Evolutionary conservation across 2,113 vertebrate species (phyloP), one percentile per base, ranked within the genome.

Genomic region (Hippocampus zosterae): DNA sequence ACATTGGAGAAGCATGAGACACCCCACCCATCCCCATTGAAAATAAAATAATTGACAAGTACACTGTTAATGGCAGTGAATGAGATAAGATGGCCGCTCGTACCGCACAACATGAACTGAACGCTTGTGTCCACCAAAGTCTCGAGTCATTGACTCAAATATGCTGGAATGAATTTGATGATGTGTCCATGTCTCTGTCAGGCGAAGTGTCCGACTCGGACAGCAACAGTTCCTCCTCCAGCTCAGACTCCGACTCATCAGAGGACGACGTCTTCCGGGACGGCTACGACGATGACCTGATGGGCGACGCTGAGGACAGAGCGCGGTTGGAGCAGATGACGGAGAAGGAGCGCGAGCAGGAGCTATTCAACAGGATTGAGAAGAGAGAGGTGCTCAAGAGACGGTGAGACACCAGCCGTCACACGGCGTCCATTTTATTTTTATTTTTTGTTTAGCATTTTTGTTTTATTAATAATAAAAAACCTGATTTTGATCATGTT

Each of bases 311-410:
- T 19, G 97, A 98, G 84, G 97, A 99, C 80, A 71, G 97, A 74
- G 95, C 97, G 65, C 93, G 97, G 1, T 91, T 99, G 81, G 96
- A 98, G 72, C 96, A 99, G 91, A 99, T 99, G 97, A 98, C 97
- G 0, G 97, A 99, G 86, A 99, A 99, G 75, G 97, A 99, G 83
- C 87, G 97, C 37, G 97, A 99, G 33, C 97, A 99, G 75, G 97
- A 99, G 74, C 92, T 99, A 25, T 99, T 98, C 84, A 99, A 99
- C 79, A 90, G 97, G 74, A 98, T 99, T 67, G 97, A 98, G 87
- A 99, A 99, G 82, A 91, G 97, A 88, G 97, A 99, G 88, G 97
- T 99, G 81, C 90, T 99, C 8, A 98, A 98, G 84, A 96, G 95
- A 91, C 96, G 97, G 97, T 99, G 77, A 91, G 68, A 37, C 48